These are phyloP conservation scores for Nyctibius bracteatus DNA, from an alignment of 2,113 vertebrate species.

Conservation along the genomic window DNA sequence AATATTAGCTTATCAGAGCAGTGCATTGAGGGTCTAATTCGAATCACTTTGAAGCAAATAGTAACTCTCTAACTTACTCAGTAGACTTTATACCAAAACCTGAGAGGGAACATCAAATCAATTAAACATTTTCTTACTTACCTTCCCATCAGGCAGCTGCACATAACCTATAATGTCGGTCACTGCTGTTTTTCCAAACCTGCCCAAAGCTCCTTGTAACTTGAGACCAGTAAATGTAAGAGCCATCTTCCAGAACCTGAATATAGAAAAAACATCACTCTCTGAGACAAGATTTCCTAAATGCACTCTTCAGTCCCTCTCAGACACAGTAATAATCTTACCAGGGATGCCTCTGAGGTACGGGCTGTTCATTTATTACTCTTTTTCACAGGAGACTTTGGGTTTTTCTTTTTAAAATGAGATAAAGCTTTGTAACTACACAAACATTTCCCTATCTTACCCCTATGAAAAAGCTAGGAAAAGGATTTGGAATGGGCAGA, in stretches of 20 bases:
- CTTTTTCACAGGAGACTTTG: not conserved
- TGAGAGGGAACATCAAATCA: not conserved
- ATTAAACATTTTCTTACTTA: constrained; percentile 29
- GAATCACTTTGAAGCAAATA: not conserved
- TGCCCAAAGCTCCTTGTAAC: constrained; percentile 85
- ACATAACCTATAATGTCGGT: constrained; percentile 87
- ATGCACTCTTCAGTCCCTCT: not conserved
- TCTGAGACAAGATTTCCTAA: not conserved
- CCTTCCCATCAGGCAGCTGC: constrained; percentile 92
- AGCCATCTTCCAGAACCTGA: constrained; percentile 93
- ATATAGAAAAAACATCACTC: not conserved
- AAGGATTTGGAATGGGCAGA: not conserved
- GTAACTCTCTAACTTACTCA: not conserved
- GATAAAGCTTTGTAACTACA: not conserved
- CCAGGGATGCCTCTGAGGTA: not conserved
- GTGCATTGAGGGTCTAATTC: not conserved
- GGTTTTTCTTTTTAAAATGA: not conserved
- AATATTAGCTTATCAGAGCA: not conserved
- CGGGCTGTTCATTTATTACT: not conserved
- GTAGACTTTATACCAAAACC: not conserved
- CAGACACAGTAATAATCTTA: not conserved
- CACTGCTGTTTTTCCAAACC: constrained; percentile 86
- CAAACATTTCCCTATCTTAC: not conserved
- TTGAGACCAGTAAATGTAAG: constrained; percentile 89
- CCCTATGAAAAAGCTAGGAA: not conserved